Conservation (phyloP, 2,797 vertebrate species). For the Oreonectes daqikongensis region DNA sequence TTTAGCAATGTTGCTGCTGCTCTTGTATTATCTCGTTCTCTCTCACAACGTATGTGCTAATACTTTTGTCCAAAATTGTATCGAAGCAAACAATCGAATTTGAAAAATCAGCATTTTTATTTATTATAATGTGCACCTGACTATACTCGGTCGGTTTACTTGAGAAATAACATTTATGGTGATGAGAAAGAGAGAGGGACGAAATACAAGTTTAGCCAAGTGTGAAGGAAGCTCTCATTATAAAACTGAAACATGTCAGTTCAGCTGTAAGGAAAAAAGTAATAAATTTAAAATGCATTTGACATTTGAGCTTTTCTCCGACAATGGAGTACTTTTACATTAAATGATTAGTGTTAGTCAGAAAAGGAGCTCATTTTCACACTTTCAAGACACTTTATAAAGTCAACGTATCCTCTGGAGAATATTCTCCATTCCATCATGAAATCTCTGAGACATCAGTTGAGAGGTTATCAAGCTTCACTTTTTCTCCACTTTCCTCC, state of each 20-base stretch:
- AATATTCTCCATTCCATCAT: conserved; percentile 50
- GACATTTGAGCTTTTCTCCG: conserved; percentile 51
- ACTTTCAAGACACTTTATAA: conserved; percentile 51
- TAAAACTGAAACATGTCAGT: conserved; percentile 72
- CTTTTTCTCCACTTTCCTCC: conserved; percentile 43
- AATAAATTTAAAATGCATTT: conserved; percentile 60
- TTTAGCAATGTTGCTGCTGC: conserved; percentile 20
- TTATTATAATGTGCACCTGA: conserved; percentile 70
- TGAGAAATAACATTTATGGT: conserved; percentile 64
- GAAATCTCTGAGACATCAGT: conserved; percentile 43
- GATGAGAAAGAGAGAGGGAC: conserved; percentile 61
- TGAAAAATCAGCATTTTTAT: conserved; percentile 66
- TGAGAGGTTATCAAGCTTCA: conserved; percentile 47
- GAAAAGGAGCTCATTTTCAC: conserved; percentile 44
- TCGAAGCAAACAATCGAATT: conserved; percentile 68
- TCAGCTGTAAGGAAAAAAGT: conserved; percentile 57
- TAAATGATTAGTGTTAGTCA: conserved; percentile 56
- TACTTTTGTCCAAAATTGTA: conserved; percentile 31
- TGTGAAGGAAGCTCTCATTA: conserved; percentile 75
- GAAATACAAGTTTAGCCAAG: conserved; percentile 73
- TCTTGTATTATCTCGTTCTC: conserved; percentile 45
- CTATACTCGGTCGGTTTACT: conserved; percentile 74
- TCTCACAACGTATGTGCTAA: conserved; percentile 61
- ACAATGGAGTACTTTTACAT: conserved; percentile 57
- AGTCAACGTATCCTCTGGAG: conserved; percentile 51